A percentile compares a stretch with the other conserved stretches of the same genome.
Conservation (phyloP, 2,888 invertebrate genomes). For the Heliconius sara region DNA sequence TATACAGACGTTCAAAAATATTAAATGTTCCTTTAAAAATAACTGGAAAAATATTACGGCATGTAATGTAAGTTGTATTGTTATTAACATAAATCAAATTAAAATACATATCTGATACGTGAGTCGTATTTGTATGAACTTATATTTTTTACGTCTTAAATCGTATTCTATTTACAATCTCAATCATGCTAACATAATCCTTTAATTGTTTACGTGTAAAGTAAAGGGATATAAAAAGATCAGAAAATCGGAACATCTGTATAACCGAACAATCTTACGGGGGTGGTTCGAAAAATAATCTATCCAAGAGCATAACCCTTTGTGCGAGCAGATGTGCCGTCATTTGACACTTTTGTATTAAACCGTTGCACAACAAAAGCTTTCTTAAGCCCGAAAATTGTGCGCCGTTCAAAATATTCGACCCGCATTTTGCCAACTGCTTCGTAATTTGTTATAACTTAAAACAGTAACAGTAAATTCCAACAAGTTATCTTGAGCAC, state of each 20-base stretch:
- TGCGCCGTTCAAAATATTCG: slow-evolving; percentile 77
- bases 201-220: slow-evolving; percentile 38
- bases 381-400: slow-evolving; percentile 82
- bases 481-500: slow-evolving; percentile 32
- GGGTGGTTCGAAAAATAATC: slow-evolving; percentile 83
- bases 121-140: not conserved
- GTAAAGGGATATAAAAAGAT: slow-evolving; percentile 46
- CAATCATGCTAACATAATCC: slow-evolving; percentile 29
- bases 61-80: not conserved
- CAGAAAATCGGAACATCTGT: slow-evolving; percentile 72
- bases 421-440: slow-evolving; percentile 78
- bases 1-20: not conserved
- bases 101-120: not conserved
- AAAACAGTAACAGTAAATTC: slow-evolving; percentile 47
- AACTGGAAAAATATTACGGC: not conserved
- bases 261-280: slow-evolving; percentile 81
- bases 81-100: not conserved
- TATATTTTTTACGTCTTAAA: not conserved
- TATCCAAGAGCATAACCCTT: slow-evolving; percentile 80
- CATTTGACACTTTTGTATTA: slow-evolving; percentile 85
- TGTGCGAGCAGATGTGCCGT: slow-evolving; percentile 83
- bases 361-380: slow-evolving; percentile 84
- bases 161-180: slow-evolving; percentile 31
- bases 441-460: slow-evolving; percentile 61
- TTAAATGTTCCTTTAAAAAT: not conserved